phyloP scores from a whole-genome alignment of 2,888 invertebrate genomes.

The Boloria selene region DNA sequence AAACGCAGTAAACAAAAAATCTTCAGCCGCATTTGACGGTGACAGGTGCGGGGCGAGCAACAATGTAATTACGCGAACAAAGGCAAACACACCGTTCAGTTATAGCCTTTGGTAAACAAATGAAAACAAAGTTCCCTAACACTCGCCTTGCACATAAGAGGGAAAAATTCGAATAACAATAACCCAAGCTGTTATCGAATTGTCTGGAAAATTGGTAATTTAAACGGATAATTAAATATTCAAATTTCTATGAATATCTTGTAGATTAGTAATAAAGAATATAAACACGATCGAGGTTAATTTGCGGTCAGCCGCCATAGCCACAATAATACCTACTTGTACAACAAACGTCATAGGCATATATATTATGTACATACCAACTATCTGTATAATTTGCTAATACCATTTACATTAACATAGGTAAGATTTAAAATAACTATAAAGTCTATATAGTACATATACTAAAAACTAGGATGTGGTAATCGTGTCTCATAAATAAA shows the following conservation, averaged over 20 bases:
- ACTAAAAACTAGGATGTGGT: slow-evolving; percentile 16
- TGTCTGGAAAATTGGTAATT: slow-evolving; percentile 23
- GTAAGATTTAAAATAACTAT: slow-evolving; percentile 18
- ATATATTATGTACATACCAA: background rate
- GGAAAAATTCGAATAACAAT: slow-evolving; percentile 40
- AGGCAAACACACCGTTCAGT: slow-evolving; percentile 44
- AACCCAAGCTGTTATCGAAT: slow-evolving; percentile 13
- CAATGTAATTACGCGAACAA: slow-evolving; percentile 46
- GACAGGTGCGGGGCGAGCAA: slow-evolving; percentile 45
- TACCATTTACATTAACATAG: slow-evolving; percentile 20
- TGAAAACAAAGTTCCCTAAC: slow-evolving; percentile 52
- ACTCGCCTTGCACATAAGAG: slow-evolving; percentile 41
- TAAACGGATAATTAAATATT: slow-evolving; percentile 8
- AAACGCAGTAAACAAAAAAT: slow-evolving; percentile 32
- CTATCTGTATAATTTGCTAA: slow-evolving; percentile 14
- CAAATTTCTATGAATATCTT: slow-evolving; percentile 1
- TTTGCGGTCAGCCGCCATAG: slow-evolving; percentile 27
- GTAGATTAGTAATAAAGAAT: slow-evolving; percentile 7
- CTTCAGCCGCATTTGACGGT: slow-evolving; percentile 37
- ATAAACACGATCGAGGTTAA: slow-evolving; percentile 26
- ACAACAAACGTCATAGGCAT: slow-evolving; percentile 11
- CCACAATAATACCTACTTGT: slow-evolving; percentile 23
- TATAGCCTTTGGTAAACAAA: slow-evolving; percentile 58
- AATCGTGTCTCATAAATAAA: slow-evolving; percentile 7
- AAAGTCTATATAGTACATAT: slow-evolving; percentile 25